Evolutionary conservation across 2,113 vertebrate genomes (phyloP).

Genomic region (Dipodomys ordii): DNA sequence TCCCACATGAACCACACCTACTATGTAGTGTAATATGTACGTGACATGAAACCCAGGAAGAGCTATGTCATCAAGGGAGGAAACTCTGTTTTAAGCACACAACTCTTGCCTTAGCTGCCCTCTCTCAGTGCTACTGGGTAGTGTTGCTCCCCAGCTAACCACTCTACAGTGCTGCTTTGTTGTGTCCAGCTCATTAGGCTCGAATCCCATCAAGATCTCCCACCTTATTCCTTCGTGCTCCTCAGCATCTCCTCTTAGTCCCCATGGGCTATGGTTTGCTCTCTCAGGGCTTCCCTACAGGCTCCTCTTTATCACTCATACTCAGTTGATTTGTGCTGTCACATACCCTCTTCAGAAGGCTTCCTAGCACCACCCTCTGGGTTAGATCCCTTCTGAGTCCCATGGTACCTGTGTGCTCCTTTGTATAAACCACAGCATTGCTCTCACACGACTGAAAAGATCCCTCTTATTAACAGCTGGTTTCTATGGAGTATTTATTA

Average conservation of each 20-base stretch:
- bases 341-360: neutral
- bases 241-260: neutral
- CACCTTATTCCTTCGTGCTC: neutral
- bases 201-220: neutral
- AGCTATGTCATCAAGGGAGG: neutral
- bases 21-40: rapidly evolving
- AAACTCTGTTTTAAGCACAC: neutral
- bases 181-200: neutral
- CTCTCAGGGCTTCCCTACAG: neutral
- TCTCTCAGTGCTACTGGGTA: neutral
- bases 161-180: neutral
- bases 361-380: neutral
- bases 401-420: neutral
- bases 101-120: no score
- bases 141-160: neutral
- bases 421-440: neutral
- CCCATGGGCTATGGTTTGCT: neutral
- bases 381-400: no score
- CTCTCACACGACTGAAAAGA: neutral
- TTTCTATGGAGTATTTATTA: neutral
- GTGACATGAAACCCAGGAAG: neutral
- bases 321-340: rapidly evolving
- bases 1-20: neutral
- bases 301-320: neutral
- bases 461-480: neutral